A percentile compares a stretch with the other conserved stretches of the same genome.
These are phyloP conservation scores for Drosophila lowei DNA, from an alignment of 1,140 invertebrate genomes.

Conservation along the genomic window DNA sequence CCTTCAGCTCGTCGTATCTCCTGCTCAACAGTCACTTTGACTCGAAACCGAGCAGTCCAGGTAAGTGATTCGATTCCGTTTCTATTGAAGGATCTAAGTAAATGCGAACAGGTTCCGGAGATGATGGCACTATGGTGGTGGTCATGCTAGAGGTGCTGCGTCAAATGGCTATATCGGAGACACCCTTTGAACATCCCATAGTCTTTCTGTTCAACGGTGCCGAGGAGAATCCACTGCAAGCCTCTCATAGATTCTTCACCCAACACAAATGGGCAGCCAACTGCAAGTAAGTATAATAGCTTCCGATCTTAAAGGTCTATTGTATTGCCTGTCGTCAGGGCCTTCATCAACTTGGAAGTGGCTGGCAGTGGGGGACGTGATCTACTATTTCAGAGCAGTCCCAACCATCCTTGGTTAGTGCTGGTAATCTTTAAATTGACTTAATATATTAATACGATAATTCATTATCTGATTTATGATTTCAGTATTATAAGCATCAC, in stretches of 20 bases:
- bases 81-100: no score
- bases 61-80: constrained; percentile 48
- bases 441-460: constrained; percentile 29
- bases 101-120: constrained; percentile 84
- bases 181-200: constrained; percentile 80
- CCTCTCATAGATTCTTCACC: constrained; percentile 91
- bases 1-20: constrained; percentile 84
- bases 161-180: constrained; percentile 49
- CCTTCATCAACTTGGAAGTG: constrained; percentile 97
- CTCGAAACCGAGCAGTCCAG: constrained; percentile 90
- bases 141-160: constrained; percentile 93
- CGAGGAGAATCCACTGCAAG: constrained; percentile 86
- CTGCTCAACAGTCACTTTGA: constrained; percentile 98
- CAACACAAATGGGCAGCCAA: constrained; percentile 89
- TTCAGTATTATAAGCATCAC: constrained; percentile 90
- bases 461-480: constrained; percentile 83
- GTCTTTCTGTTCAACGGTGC: constrained; percentile 96
- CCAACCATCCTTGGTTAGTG: constrained; percentile 92
- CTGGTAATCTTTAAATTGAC: constrained; percentile 85
- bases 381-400: constrained; percentile 96
- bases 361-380: constrained; percentile 96
- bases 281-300: constrained; percentile 73
- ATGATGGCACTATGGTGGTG: constrained; percentile 92
- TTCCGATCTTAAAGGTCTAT: constrained; percentile 85
- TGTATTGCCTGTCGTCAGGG: constrained; percentile 82